These are phyloP conservation scores for Dendroctonus ponderosae DNA, from an alignment of 1,140 invertebrate species.

Conservation along the genomic window DNA sequence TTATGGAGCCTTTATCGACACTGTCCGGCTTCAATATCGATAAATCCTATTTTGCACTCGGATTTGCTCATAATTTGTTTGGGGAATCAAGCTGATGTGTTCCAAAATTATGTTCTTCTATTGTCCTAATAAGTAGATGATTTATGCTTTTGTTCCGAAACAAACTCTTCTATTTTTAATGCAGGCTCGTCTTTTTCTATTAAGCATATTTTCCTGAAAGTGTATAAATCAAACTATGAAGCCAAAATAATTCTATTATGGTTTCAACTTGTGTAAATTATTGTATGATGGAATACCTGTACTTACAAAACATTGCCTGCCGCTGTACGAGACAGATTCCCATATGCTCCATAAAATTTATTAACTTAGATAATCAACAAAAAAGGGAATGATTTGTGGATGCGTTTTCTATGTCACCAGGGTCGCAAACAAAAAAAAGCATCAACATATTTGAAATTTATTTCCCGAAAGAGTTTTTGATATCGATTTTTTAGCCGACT, in stretches of 20 bases:
- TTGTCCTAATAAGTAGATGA: too few relatives aligned
- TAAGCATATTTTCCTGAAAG: background rate
- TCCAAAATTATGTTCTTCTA: too few relatives aligned
- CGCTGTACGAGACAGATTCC: conserved; percentile 26
- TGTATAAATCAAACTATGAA: background rate
- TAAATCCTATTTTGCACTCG: too few relatives aligned
- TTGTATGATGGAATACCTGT: conserved; percentile 20
- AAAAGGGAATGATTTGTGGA: conserved; percentile 28
- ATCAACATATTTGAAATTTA: conserved; percentile 21
- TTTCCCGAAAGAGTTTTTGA: conserved; percentile 21
- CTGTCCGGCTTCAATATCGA: too few relatives aligned
- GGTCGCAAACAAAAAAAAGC: conserved; percentile 13
- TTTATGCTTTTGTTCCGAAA: too few relatives aligned
- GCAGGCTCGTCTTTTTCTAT: too few relatives aligned
- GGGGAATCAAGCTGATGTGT: too few relatives aligned
- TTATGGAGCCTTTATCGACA: too few relatives aligned
- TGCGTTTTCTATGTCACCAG: conserved; percentile 26
- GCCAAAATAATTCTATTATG: conserved; percentile 9
- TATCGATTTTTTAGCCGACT: conserved; percentile 4
- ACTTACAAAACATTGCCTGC: conserved; percentile 26
- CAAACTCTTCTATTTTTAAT: too few relatives aligned
- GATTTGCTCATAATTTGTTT: background rate
- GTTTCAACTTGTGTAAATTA: conserved; percentile 18
- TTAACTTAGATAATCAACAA: conserved; percentile 33
- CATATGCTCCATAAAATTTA: conserved; percentile 31